A percentile compares a stretch with the other conserved stretches of the same genome.
Evolutionary conservation across 2,113 vertebrate genomes (phyloP).

Genomic region (Cariama cristata): DNA sequence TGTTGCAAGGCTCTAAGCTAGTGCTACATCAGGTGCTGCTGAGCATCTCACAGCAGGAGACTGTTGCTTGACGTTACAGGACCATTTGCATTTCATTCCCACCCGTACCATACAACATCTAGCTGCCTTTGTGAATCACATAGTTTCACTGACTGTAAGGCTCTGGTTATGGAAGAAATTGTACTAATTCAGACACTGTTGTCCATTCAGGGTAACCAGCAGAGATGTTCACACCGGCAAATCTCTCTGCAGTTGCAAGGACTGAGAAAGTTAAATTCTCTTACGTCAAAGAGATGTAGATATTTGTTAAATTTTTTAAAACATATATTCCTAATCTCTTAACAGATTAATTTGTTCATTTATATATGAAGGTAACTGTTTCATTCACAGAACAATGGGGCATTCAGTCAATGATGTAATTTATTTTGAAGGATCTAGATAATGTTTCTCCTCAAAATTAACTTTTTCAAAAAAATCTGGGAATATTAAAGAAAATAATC

Average conservation of each 20-base stretch:
- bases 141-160: neutral
- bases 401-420: neutral
- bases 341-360: neutral
- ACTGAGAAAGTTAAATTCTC: neutral
- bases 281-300: neutral
- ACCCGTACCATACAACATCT: neutral
- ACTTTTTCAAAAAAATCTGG: neutral
- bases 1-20: neutral
- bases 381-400: neutral
- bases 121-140: neutral
- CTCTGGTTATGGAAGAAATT: neutral
- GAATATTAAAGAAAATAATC: neutral
- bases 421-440: neutral
- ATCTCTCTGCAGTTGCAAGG: neutral
- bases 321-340: neutral
- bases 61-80: neutral
- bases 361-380: neutral
- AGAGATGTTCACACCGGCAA: neutral
- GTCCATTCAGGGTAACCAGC: neutral
- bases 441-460: neutral
- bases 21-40: neutral
- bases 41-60: neutral
- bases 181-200: neutral
- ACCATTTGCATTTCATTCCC: neutral
- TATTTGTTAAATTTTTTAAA: neutral